Evolutionary conservation across 2,797 vertebrate species (phyloP).

Genomic region (Calcarius lapponicus): DNA sequence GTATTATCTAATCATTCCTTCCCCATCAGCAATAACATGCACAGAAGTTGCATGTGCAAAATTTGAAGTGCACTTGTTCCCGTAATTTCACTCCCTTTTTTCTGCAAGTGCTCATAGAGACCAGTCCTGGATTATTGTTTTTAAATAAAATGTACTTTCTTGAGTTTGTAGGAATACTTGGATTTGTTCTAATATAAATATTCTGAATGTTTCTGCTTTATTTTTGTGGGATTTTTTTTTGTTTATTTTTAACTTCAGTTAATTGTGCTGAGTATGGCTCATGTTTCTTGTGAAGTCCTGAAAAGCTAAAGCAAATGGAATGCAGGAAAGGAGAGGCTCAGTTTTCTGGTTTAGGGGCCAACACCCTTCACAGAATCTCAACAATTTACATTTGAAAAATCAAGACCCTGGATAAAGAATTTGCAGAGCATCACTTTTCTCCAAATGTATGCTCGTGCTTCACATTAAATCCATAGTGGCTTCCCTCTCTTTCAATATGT

Average conservation of each 20-base stretch:
- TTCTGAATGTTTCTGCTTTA: neutral
- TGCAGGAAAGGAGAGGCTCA: neutral
- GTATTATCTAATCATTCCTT: neutral
- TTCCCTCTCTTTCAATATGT: neutral
- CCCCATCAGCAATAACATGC: neutral
- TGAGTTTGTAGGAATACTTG: neutral
- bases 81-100: neutral
- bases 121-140: neutral
- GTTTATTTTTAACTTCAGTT: neutral
- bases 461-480: neutral
- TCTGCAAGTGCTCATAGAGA: neutral
- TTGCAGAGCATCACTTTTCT: neutral
- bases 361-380: neutral
- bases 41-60: neutral
- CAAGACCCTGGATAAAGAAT: neutral
- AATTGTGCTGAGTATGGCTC: neutral
- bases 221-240: neutral
- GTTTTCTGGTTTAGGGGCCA: neutral
- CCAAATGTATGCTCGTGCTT: neutral
- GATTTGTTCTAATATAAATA: neutral
- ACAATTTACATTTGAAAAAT: neutral
- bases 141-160: neutral
- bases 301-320: neutral
- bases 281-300: neutral
- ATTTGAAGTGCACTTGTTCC: neutral